phyloP scores from a whole-genome alignment of 1,140 invertebrate genomes.

The Papilio helenus region DNA sequence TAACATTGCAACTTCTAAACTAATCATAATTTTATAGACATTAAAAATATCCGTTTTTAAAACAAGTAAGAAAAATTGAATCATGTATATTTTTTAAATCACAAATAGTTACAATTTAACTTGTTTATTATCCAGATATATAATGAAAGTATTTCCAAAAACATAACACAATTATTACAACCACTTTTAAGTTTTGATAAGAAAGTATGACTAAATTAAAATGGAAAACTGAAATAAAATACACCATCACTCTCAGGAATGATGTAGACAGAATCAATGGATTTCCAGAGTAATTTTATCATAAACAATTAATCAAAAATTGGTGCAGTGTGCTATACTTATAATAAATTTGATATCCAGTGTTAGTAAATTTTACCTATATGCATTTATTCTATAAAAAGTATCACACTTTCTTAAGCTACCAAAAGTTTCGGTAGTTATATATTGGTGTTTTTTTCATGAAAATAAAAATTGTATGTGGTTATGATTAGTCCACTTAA shows the following conservation, averaged over 20 bases:
- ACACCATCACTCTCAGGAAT: background rate
- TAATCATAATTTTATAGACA: background rate
- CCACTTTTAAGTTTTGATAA: background rate
- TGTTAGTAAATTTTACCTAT: slow-evolving; percentile 28
- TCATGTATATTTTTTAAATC: background rate
- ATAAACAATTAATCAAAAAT: slow-evolving; percentile 26
- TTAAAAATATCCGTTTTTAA: background rate
- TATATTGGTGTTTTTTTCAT: slow-evolving; percentile 33
- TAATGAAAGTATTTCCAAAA: background rate
- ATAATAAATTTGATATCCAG: slow-evolving; percentile 28
- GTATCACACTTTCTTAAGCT: slow-evolving; percentile 33
- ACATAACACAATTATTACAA: background rate
- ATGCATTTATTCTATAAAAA: slow-evolving; percentile 18
- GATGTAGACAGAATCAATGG: background rate
- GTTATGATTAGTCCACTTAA: background rate
- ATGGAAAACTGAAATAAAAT: background rate
- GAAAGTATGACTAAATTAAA: background rate
- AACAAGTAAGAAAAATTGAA: background rate
- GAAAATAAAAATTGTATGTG: background rate
- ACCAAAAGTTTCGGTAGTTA: slow-evolving; percentile 23
- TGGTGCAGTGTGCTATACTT: slow-evolving; percentile 31
- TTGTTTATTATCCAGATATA: background rate
- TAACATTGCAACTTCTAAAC: background rate
- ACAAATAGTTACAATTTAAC: background rate
- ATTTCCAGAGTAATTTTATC: slow-evolving; percentile 17